Conservation (phyloP, 2,888 invertebrate species). For the Ormyrus pomaceus region DNA sequence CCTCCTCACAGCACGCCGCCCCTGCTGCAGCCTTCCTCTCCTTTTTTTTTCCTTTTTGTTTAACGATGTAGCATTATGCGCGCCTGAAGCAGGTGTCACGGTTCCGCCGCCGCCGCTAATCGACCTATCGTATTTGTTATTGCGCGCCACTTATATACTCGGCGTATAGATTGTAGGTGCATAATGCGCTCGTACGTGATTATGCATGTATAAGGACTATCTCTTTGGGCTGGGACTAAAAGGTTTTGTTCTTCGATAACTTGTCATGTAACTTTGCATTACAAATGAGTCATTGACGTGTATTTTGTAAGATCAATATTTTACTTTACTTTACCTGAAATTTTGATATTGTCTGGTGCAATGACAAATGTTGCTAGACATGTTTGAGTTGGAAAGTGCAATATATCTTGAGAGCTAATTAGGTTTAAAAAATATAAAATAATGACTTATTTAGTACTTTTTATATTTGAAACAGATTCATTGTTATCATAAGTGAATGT, state of each 20-base stretch:
- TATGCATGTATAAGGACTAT: background rate
- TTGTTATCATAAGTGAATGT: background rate
- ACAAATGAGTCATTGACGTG: slow-evolving; percentile 50
- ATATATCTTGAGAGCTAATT: too few relatives aligned
- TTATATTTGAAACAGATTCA: background rate
- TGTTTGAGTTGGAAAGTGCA: too few relatives aligned
- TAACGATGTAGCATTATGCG: slow-evolving; percentile 28
- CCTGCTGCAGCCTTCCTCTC: too few relatives aligned
- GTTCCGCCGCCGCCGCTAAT: slow-evolving; percentile 13
- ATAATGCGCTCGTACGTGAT: background rate
- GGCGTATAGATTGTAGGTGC: background rate
- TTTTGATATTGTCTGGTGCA: slow-evolving; percentile 29
- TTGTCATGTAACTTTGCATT: slow-evolving; percentile 39
- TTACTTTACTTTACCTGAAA: slow-evolving; percentile 36
- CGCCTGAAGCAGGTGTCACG: slow-evolving; percentile 35
- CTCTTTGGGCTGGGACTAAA: slow-evolving; percentile 16
- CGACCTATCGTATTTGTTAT: slow-evolving; percentile 42
- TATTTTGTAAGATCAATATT: slow-evolving; percentile 43
- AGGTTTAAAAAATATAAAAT: background rate
- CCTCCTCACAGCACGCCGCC: too few relatives aligned
- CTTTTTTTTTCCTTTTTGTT: background rate
- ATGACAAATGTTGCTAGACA: slow-evolving; percentile 14
- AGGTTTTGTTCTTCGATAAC: slow-evolving; percentile 26
- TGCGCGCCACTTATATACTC: slow-evolving; percentile 11
- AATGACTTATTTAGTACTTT: background rate